Evolutionary conservation across 2,888 invertebrate species (phyloP).

Genomic region (Temnothorax unifasciatus): DNA sequence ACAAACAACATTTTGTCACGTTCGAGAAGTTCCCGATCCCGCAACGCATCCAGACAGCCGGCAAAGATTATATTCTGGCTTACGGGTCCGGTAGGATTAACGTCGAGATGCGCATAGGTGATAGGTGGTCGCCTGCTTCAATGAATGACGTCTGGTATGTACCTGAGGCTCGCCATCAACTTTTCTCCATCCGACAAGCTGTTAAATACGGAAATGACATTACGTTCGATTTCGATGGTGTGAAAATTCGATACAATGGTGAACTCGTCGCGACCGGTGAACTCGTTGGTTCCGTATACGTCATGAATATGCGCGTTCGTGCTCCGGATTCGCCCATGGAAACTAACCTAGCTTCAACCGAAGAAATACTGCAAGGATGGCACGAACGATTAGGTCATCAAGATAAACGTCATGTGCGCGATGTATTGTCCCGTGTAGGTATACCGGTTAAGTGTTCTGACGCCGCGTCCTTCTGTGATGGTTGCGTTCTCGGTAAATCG

Average conservation of each 20-base stretch:
- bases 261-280: neutral
- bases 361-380: neutral
- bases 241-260: neutral
- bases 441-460: neutral
- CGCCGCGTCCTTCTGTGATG: neutral
- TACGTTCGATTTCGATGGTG: neutral
- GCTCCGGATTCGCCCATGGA: neutral
- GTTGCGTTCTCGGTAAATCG: neutral
- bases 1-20: too few species aligned
- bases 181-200: neutral
- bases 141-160: neutral
- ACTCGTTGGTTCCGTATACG: neutral
- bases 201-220: neutral
- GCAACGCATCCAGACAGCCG: neutral
- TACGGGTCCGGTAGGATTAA: neutral
- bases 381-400: neutral
- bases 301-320: neutral
- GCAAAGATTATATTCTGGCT: neutral
- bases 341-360: neutral
- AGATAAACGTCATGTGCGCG: neutral
- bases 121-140: neutral
- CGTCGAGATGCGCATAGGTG: neutral
- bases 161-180: neutral
- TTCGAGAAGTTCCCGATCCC: neutral
- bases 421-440: neutral